These are phyloP conservation scores for Psylliodes chrysocephalus DNA, from an alignment of 2,888 invertebrate species.

Conservation along the genomic window DNA sequence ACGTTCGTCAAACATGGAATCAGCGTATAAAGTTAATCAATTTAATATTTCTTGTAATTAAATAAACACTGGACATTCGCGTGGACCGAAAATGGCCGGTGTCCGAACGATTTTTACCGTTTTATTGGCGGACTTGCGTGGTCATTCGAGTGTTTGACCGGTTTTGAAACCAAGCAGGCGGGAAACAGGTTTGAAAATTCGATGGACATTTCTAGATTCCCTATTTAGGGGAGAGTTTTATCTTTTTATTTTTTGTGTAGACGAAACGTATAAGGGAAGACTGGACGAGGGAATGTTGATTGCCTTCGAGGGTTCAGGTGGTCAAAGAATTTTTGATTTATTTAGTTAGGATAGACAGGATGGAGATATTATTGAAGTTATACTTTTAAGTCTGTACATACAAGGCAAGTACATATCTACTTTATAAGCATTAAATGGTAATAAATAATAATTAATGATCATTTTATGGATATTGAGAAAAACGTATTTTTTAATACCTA, in stretches of 20 bases:
- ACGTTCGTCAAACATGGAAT: background rate
- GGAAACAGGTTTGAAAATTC: constrained; percentile 14
- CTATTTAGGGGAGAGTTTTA: background rate
- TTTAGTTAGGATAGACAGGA: too few species aligned
- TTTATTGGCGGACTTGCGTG: constrained; percentile 11
- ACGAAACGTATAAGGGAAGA: background rate
- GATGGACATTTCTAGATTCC: constrained; percentile 8
- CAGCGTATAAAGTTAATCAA: background rate
- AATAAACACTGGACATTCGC: background rate
- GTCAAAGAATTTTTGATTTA: too few species aligned
- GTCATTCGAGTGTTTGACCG: constrained; percentile 4
- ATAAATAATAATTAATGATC: too few species aligned
- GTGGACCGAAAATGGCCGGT: background rate
- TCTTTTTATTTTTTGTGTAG: background rate
- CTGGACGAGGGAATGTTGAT: background rate
- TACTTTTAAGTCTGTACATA: too few species aligned
- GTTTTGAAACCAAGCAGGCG: constrained; percentile 1
- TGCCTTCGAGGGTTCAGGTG: background rate
- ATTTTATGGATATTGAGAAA: too few species aligned
- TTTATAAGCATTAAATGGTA: too few species aligned
- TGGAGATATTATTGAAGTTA: too few species aligned
- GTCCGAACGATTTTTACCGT: background rate
- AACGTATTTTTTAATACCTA: too few species aligned
- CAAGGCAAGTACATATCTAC: too few species aligned
- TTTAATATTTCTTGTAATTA: background rate